Evolutionary conservation across 2,113 vertebrate species (phyloP), one percentile per base, ranked within the genome.

Genomic region (Sapayoa aenigma): DNA sequence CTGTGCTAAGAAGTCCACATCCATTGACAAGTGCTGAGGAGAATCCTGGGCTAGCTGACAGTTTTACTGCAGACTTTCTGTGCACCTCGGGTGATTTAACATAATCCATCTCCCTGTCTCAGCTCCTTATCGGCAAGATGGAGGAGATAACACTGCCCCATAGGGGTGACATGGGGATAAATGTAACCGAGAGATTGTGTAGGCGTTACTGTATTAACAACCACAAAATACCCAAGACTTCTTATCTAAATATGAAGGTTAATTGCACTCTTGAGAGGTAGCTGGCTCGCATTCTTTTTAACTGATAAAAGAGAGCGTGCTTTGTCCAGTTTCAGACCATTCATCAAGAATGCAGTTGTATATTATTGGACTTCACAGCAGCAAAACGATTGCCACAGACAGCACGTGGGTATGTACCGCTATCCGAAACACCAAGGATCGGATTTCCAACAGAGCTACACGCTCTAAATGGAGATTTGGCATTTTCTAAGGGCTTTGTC

Each of bases 401-500:
- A 67, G 74, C 37, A 23, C 4, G 16, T 63, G 68, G 63, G 30
- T 49, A 5, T 35, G 31, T 69, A 71, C 74, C 33, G 23, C 76
- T 66, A 46, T 71, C 63, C 0, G 0, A 93, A 93, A 90, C 19
- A 12, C 73, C 77, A 46, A 86, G 72, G 76, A 44, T n/a, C 0
- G 0, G 16, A 37, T 84, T 96, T 92, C 88, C 90, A 86, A 28
- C 59, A 63, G 75, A 74, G 82, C 79, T 67, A 30, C 72, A 31
- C 35, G 9, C 47, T 94, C 47, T 30, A 81, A 84, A 90, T 78
- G 75, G 79, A 59, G 63, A 91, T 85, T 72, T 93, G 93, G 65
- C 63, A 90, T 92, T 95, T 95, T 90, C 78, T 91, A 83, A 90
- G 62, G 72, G 11, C 4, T 60, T 90, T 75, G 9, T 90, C 63